A percentile compares a stretch with the other conserved stretches of the same genome.
Evolutionary conservation across 2,888 invertebrate genomes (phyloP).

Genomic region (Ennomos fuscantarius): DNA sequence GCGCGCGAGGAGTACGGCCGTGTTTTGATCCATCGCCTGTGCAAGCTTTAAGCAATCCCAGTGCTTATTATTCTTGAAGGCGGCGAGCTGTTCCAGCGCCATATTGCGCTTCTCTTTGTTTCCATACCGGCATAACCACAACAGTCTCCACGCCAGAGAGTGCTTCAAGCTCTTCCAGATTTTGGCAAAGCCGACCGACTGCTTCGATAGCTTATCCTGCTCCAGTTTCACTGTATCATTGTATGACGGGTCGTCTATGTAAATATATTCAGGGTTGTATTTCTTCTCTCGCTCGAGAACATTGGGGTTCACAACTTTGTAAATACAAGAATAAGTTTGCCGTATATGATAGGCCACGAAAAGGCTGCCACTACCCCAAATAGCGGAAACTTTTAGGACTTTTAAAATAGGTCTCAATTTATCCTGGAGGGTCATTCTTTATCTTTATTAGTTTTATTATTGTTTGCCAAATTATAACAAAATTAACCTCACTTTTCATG

Average conservation of each 20-base stretch:
- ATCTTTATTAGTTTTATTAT: background rate
- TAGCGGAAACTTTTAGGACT: slow-evolving; percentile 56
- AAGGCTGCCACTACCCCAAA: slow-evolving; percentile 56
- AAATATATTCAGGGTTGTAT: slow-evolving; percentile 72
- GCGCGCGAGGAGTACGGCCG: slow-evolving; percentile 91
- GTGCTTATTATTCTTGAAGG: slow-evolving; percentile 87
- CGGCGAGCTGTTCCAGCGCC: slow-evolving; percentile 87
- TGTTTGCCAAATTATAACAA: background rate
- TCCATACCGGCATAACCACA: slow-evolving; percentile 88
- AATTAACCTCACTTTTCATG: too few relatives aligned
- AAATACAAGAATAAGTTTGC: slow-evolving; percentile 58
- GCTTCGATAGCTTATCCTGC: slow-evolving; percentile 54
- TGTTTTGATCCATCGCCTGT: slow-evolving; percentile 90
- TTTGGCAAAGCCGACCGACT: slow-evolving; percentile 63
- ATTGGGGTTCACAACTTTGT: slow-evolving; percentile 66
- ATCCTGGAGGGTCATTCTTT: slow-evolving; percentile 63
- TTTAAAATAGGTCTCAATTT: slow-evolving; percentile 59
- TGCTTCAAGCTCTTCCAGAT: slow-evolving; percentile 87
- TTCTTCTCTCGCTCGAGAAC: slow-evolving; percentile 75
- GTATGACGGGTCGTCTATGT: slow-evolving; percentile 76
- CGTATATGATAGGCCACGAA: slow-evolving; percentile 63
- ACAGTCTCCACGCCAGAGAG: slow-evolving; percentile 87
- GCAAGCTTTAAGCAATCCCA: slow-evolving; percentile 91
- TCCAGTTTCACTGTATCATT: slow-evolving; percentile 57
- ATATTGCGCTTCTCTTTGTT: slow-evolving; percentile 85